Base-by-base conservation (phyloP, 2,797 vertebrate species). In the Catharus ustulatus region DNA sequence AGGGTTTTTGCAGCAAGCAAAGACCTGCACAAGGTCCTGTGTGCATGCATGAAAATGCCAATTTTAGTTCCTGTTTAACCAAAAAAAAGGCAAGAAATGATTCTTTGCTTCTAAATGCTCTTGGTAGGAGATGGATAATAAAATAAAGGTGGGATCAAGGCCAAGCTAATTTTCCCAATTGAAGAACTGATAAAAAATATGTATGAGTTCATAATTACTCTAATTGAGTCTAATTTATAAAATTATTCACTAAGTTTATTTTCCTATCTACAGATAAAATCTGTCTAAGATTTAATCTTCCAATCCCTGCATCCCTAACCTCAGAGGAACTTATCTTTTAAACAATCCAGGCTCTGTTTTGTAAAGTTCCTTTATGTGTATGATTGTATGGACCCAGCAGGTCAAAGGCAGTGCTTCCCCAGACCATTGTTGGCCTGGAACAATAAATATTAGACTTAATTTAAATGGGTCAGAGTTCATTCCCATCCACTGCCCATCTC, bases 401-500 rank as follows among this genome's bases (percentile, higher is more conserved):
- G 94, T 97, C 90, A 95, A 95, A 92, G 86, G 96, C 96, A 95
- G 87, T 82, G 85, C 88, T 97, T 94, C 95, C 75, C 94, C 96
- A 97, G 95, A 95, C 89, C 89, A 95, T 97, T 97, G 96, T 96
- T 95, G 94, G 91, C 76, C 90, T 87, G 75, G 95, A 94, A 95
- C 95, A 97, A 96, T 97, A 98, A 98, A 97, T 97, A 97, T 95
- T 94, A 83, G 94, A 95, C 95, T 97, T 96, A 95, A 97, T 97
- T 97, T 97, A 96, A 97, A 97, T 96, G 95, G 97, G 97, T 97
- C 97, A 97, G 96, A 97, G 97, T 98, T 98, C 96, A 97, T 97
- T 97, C 97, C 96, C 96, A 97, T 97, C 97, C 91, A 93, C 87
- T 92, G 91, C 72, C 75, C 89, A 81, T 96, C 92, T 96, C 55